Evolutionary conservation across 2,888 invertebrate species (phyloP), one percentile per base, ranked within the genome.

Genomic region (Dione juno): DNA sequence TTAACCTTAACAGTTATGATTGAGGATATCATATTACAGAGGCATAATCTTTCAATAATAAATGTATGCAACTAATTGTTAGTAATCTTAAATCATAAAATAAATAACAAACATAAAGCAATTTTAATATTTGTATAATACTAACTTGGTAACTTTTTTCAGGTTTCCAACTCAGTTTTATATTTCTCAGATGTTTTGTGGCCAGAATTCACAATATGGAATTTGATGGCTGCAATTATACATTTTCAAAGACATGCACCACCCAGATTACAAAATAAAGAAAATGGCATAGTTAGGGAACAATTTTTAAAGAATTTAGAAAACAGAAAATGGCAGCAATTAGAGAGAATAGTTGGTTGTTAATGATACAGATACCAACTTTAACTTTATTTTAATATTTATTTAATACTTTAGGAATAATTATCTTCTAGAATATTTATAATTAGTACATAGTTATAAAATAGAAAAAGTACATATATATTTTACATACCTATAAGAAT

Each of bases 201-300:
- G 99, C 99, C 99, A 1, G 99, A 99, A 83, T 98, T 99, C 83
- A 96, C 95, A 54, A 95, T 98, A 72, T 99, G 98, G 98, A 96
- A 99, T 88, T 94, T 99, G 65, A 90, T 99, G 75, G 94, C 94
- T 21, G 97, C 97, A 37, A 94, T 99, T 72, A 95, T 99, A 79
- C 95, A 96, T 79, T 99, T 97, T 88, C 99, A 99, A 89, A 94
- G 95, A 72, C 78, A 89, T 76, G 85, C 88, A 0, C 85, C 87
- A 1, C 77, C 81, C 8, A 66, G 76, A 0, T 78, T 79, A 72
- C 75, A 76, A 73, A 77, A 84, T 35, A 78, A 79, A 64, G 71
- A 74, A 13, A 80, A 82, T 13, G 89, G 81, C 76, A 79, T 80
- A 28, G 79, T 81, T 16, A 87, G 89, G 74, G 77, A 85, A 66